Conservation (phyloP, 1,140 invertebrate species). For the Homarus americanus region DNA sequence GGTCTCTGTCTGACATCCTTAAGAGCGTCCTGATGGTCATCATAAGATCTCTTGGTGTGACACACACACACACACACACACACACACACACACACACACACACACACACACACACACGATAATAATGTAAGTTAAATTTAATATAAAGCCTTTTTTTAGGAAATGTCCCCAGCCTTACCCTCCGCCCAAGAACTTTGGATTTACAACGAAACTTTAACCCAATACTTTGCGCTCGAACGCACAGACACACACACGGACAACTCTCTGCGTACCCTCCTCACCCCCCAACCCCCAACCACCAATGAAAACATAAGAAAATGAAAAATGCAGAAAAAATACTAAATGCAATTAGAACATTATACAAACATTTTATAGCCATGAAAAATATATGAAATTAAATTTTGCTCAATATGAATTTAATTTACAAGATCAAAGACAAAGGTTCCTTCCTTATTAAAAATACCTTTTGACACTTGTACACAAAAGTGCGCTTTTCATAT, state of each 20-base stretch:
- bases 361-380: not conserved
- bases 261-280: not conserved
- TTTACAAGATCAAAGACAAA: constrained; percentile 14
- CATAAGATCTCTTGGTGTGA: too few relatives aligned
- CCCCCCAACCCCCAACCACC: not conserved
- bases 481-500: not conserved
- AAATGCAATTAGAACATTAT: not conserved
- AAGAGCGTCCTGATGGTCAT: too few relatives aligned
- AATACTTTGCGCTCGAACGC: too few relatives aligned
- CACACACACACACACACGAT: constrained; percentile 2
- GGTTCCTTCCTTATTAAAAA: not conserved
- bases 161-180: too few relatives aligned
- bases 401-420: not conserved
- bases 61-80: constrained; percentile 12
- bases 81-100: constrained; percentile 14
- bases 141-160: too few relatives aligned
- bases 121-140: too few relatives aligned
- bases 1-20: too few relatives aligned
- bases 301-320: not conserved
- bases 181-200: too few relatives aligned
- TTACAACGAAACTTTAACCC: too few relatives aligned
- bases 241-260: not conserved
- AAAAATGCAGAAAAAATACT: not conserved
- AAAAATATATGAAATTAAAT: not conserved
- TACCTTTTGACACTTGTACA: not conserved